Base-by-base conservation (phyloP, 2,888 invertebrate species). In the Tryphoninae sp. region DNA sequence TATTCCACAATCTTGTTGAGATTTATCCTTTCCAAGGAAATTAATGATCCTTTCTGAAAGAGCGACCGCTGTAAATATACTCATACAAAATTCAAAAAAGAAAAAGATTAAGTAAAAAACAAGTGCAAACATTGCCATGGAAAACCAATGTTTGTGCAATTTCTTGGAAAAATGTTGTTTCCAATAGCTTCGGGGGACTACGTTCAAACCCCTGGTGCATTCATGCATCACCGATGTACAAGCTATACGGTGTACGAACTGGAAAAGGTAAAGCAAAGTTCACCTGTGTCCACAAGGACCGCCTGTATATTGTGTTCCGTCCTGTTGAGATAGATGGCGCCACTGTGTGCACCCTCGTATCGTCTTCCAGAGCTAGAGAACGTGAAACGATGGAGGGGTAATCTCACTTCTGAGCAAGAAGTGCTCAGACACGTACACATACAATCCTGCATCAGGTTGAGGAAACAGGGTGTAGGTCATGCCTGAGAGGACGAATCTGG, bases 271-370 rank as follows among this genome's bases (percentile, higher is more conserved):
- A 74, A 68, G 45, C 68, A 77, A 72, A 72, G 75, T 76, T 76
- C 73, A 82, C 80, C 82, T 82, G 82, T 80, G 77, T 82, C 80
- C 64, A 82, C 80, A 77, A 77, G 72, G 13, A 11, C 53, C 62
- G 33, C 72, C 62, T 61, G 64, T 65, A 33, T 51, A 71, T 62
- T 16, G 53, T 55, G 7, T 7, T 9, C 33, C 8, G 22, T 8
- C 8, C 19, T 19, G 40, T n/a, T 8, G 13, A 69, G 55, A 62
- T 69, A 42, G 53, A 67, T 69, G 33, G 59, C 11, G 49, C 6
- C n/a, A n/a, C 9, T 67, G 62, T 67, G 42, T 55, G 33, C 55
- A 64, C 11, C 33, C 53, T 19, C 58, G 42, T 42, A 64, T 76
- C 51, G 33, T 16, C n/a, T 11, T 53, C 45, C 53, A 69, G 13